Conservation (phyloP, 2,113 vertebrate species). For the Gasterosteus aculeatus region DNA sequence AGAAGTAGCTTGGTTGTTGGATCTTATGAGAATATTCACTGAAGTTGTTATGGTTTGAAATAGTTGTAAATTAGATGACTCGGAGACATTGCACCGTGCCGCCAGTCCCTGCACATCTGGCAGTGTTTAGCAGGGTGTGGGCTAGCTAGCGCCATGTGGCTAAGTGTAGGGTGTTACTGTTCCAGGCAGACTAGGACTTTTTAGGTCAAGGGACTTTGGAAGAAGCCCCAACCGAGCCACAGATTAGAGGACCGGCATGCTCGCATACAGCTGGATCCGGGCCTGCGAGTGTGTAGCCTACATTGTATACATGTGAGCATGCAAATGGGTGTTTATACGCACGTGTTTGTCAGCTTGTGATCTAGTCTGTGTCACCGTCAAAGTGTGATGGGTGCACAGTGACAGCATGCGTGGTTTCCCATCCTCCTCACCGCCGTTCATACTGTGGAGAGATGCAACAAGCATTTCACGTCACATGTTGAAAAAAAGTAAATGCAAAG, state of each 20-base stretch:
- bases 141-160: constrained; percentile 74
- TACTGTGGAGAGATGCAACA: constrained; percentile 1
- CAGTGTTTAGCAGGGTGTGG: constrained; percentile 80
- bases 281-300: constrained; percentile 35
- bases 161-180: constrained; percentile 81
- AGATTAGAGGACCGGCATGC: constrained; percentile 74
- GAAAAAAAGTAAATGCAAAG: constrained; percentile 20
- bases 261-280: constrained; percentile 55
- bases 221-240: constrained; percentile 69
- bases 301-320: constrained; percentile 40
- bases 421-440: constrained; percentile 8
- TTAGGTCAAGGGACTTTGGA: constrained; percentile 67
- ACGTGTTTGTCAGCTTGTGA: constrained; percentile 37
- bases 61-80: constrained; percentile 1
- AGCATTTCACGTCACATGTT: constrained; percentile 6
- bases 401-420: constrained; percentile 5
- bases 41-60: constrained; percentile 4
- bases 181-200: constrained; percentile 68
- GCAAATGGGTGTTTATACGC: constrained; percentile 48
- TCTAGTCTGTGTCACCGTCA: constrained; percentile 33
- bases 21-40: neutral
- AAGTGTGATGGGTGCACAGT: neutral
- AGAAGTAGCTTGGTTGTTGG: neutral
- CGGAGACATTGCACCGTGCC: constrained; percentile 58
- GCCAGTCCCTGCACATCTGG: constrained; percentile 73